Conservation (phyloP, 2,888 invertebrate species). For the Diplazon laetatorius region DNA sequence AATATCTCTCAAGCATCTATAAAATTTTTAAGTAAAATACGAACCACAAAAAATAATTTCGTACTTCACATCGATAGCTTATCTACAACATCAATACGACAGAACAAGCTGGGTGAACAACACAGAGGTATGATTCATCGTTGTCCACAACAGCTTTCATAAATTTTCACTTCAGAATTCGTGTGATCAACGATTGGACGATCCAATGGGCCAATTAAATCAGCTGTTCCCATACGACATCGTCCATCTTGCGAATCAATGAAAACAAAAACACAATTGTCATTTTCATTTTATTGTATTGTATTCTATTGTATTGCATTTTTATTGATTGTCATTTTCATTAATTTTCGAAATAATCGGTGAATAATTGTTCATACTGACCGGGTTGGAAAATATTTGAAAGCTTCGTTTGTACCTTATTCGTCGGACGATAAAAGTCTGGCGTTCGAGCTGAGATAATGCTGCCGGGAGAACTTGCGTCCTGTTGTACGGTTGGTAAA, state of each 20-base stretch:
- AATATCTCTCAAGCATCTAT: neutral
- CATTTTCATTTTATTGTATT: slow-evolving; percentile 1
- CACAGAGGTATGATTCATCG: slow-evolving; percentile 16
- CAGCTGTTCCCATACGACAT: slow-evolving; percentile 29
- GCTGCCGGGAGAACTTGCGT: slow-evolving; percentile 6
- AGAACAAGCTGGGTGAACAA: slow-evolving; percentile 10
- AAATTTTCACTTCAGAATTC: neutral
- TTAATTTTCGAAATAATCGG: slow-evolving; percentile 7
- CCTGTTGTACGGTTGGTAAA: slow-evolving; percentile 54
- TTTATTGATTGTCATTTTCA: too few relatives aligned
- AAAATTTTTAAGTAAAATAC: slow-evolving; percentile 26
- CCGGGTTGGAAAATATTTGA: too few relatives aligned
- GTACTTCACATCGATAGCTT: slow-evolving; percentile 37
- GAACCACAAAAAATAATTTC: neutral
- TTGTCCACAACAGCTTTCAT: slow-evolving; percentile 18
- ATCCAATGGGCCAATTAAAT: slow-evolving; percentile 27
- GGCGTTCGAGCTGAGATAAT: neutral
- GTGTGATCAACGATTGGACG: neutral
- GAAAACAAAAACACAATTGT: neutral
- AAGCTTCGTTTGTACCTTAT: neutral
- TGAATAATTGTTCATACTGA: slow-evolving; percentile 15
- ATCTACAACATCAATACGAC: slow-evolving; percentile 10
- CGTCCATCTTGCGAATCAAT: neutral
- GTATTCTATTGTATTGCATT: too few relatives aligned
- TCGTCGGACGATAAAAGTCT: slow-evolving; percentile 17